Evolutionary conservation across 2,113 vertebrate genomes (phyloP).

Genomic region (Bettongia penicillata): DNA sequence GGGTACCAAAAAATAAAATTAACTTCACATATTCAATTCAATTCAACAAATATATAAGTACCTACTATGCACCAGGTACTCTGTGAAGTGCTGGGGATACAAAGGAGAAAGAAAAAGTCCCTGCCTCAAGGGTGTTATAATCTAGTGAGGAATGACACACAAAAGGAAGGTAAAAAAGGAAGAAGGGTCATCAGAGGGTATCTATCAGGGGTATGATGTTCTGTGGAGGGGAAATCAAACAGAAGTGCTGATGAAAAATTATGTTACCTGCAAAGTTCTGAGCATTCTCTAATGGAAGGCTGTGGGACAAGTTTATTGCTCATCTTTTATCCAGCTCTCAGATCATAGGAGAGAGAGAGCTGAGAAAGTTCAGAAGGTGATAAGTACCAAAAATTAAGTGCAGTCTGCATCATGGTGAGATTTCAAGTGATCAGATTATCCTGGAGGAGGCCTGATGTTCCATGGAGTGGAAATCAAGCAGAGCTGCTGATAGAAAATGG

Average conservation of each 20-base stretch:
- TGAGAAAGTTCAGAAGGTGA: neutral
- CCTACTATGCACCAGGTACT: neutral
- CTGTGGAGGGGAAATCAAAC: neutral
- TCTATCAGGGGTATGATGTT: neutral
- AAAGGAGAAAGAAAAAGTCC: neutral
- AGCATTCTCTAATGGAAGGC: neutral
- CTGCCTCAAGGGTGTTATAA: neutral
- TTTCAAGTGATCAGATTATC: neutral
- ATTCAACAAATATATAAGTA: neutral
- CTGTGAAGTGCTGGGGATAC: neutral
- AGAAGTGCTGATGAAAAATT: neutral
- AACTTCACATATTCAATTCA: neutral
- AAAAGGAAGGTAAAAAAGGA: neutral
- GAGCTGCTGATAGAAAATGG: neutral
- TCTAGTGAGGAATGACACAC: neutral
- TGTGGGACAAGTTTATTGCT: neutral
- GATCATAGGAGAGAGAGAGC: neutral
- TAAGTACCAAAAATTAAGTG: neutral
- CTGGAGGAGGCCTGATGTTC: neutral
- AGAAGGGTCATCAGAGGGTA: neutral
- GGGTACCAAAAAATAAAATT: neutral
- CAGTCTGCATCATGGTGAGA: neutral
- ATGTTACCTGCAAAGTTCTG: neutral
- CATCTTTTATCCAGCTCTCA: neutral
- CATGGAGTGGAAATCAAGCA: neutral